Conservation (phyloP, 2,888 invertebrate genomes). For the Pammene aurita region DNA sequence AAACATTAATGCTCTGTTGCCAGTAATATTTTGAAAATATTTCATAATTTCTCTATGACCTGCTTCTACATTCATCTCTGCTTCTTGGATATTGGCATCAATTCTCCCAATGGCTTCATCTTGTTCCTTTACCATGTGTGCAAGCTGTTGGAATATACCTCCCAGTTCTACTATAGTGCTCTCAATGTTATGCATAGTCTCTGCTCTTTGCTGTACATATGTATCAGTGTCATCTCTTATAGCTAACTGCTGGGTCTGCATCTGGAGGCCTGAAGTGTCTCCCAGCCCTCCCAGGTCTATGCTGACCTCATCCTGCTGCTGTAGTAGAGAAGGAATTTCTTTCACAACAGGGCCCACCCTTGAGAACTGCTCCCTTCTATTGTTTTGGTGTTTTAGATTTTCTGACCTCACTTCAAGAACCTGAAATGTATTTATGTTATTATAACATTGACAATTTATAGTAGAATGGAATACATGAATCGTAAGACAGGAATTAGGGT, state of each 20-base stretch:
- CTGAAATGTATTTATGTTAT: constrained; percentile 58
- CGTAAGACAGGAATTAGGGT: too few species aligned
- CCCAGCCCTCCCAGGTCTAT: constrained; percentile 94
- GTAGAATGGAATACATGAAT: background rate
- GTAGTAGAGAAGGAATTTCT: constrained; percentile 73
- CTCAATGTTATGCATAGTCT: constrained; percentile 99
- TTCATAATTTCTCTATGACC: constrained; percentile 98
- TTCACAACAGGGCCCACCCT: constrained; percentile 74
- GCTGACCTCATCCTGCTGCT: constrained; percentile 90
- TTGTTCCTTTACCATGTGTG: constrained; percentile 98
- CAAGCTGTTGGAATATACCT: constrained; percentile 98
- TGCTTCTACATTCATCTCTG: constrained; percentile 98
- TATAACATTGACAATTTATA: constrained; percentile 23
- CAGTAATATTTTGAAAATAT: constrained; percentile 98
- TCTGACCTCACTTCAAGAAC: constrained; percentile 98
- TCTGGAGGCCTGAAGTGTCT: constrained; percentile 72
- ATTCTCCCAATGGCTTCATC: constrained; percentile 99
- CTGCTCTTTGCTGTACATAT: constrained; percentile 96
- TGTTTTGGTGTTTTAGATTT: constrained; percentile 98
- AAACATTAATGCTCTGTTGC: constrained; percentile 99
- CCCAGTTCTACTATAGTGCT: constrained; percentile 99
- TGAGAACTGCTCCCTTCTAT: constrained; percentile 93
- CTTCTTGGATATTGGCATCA: constrained; percentile 97
- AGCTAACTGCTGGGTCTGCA: constrained; percentile 86
- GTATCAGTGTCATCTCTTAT: constrained; percentile 94